Evolutionary conservation across 1,140 invertebrate species (phyloP).

Genomic region (Drusus annulatus): DNA sequence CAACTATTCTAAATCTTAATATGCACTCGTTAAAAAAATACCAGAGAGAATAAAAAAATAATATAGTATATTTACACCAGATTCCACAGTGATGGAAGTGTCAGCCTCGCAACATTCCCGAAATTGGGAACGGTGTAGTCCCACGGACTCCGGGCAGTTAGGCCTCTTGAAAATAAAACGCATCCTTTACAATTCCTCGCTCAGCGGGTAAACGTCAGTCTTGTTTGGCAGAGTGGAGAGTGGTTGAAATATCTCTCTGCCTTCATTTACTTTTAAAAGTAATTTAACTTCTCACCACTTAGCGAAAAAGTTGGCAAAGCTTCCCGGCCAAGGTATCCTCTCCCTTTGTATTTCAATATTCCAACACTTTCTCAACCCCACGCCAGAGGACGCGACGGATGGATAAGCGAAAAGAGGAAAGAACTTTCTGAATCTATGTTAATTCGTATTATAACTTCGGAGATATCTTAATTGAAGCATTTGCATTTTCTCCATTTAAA

Average conservation of each 20-base stretch:
- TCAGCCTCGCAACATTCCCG: no score
- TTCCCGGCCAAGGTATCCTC: constrained; percentile 27
- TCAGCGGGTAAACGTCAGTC: constrained; percentile 47
- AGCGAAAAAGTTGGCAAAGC: constrained; percentile 43
- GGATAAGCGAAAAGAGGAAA: constrained; percentile 42
- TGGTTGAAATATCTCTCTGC: constrained; percentile 39
- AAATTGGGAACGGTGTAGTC: no score
- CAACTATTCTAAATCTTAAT: no score
- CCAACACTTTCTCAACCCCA: background rate
- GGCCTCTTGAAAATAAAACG: no score
- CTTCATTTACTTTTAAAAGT: constrained; percentile 55
- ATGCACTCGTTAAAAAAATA: no score
- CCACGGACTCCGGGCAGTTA: no score
- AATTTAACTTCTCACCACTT: constrained; percentile 57
- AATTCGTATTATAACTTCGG: constrained; percentile 40
- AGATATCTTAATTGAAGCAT: constrained; percentile 39
- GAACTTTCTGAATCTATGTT: constrained; percentile 44
- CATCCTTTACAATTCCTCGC: no score
- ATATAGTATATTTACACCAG: no score
- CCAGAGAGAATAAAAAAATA: no score
- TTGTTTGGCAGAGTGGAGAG: constrained; percentile 38
- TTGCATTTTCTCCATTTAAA: constrained; percentile 38
- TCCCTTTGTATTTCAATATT: constrained; percentile 43
- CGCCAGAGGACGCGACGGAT: background rate
- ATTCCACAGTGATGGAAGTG: no score